These are phyloP conservation scores for Phataginus tricuspis DNA, from an alignment of 2,797 vertebrate genomes.

Conservation along the genomic window DNA sequence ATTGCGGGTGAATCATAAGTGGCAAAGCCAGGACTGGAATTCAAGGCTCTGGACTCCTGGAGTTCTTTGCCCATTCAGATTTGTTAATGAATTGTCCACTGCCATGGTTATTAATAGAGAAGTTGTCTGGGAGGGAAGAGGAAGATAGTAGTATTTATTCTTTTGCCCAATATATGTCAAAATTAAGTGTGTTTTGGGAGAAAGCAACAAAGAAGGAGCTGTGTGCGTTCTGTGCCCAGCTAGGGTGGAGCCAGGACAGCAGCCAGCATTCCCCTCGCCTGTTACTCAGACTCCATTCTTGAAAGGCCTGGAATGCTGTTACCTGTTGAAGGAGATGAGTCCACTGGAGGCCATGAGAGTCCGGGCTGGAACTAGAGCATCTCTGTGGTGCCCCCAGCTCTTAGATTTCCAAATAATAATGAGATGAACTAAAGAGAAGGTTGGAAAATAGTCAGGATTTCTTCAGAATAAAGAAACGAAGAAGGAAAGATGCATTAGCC, in stretches of 20 bases:
- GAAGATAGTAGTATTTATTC: not conserved
- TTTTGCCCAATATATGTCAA: not conserved
- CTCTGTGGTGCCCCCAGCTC: not conserved
- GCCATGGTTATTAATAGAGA: not conserved
- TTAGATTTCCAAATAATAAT: not conserved
- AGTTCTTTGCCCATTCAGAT: not conserved
- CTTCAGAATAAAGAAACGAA: not conserved
- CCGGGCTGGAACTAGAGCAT: not conserved
- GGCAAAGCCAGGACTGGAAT: not conserved
- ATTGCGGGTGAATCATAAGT: not conserved
- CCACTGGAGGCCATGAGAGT: not conserved
- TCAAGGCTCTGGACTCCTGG: not conserved
- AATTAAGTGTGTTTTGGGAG: conserved; percentile 20
- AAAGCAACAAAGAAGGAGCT: not conserved
- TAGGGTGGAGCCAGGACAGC: not conserved
- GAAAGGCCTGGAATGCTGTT: not conserved
- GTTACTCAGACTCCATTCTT: not conserved
- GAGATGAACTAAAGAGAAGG: not conserved
- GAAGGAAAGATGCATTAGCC: not conserved
- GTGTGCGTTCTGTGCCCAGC: not conserved
- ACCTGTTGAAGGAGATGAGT: not conserved
- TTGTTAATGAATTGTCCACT: not conserved
- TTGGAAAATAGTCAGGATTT: not conserved
- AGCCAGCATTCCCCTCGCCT: not conserved
- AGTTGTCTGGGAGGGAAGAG: not conserved